These are phyloP conservation scores for Heliornis fulica DNA, from an alignment of 2,113 vertebrate genomes.

Conservation along the genomic window DNA sequence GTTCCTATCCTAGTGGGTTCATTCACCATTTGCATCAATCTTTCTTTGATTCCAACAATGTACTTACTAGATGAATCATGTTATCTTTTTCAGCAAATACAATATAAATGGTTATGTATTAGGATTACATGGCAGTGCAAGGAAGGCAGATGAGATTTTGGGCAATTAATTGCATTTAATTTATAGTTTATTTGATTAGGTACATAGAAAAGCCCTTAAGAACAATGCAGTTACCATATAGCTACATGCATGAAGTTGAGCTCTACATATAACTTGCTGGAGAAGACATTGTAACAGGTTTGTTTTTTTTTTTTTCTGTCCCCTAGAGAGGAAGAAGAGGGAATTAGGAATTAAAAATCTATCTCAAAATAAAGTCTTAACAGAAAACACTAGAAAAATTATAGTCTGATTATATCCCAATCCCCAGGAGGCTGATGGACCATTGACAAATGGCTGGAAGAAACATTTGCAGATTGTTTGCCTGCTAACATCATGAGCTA, in stretches of 20 bases:
- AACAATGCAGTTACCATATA: not conserved
- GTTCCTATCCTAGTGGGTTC: too few relatives aligned
- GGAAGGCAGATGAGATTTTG: not conserved
- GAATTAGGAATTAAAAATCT: not conserved
- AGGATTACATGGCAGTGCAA: not conserved
- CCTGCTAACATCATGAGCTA: not conserved
- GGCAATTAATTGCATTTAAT: not conserved
- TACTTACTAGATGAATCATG: not conserved
- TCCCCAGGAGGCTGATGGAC: not conserved
- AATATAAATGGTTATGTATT: not conserved
- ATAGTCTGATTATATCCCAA: not conserved
- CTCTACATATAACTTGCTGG: not conserved
- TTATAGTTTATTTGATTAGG: not conserved
- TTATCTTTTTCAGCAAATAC: not conserved
- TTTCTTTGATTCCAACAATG: not conserved
- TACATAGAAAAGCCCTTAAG: not conserved
- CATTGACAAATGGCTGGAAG: not conserved
- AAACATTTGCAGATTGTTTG: not conserved
- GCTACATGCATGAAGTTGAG: not conserved
- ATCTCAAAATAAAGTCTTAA: not conserved
- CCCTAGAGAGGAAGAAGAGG: not conserved
- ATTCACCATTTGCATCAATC: too few relatives aligned
- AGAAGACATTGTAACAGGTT: not conserved
- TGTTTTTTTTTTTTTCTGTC: too few relatives aligned
- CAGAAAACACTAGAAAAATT: not conserved